Conservation (phyloP, 2,113 vertebrate genomes). For the Rhinoderma darwinii region DNA sequence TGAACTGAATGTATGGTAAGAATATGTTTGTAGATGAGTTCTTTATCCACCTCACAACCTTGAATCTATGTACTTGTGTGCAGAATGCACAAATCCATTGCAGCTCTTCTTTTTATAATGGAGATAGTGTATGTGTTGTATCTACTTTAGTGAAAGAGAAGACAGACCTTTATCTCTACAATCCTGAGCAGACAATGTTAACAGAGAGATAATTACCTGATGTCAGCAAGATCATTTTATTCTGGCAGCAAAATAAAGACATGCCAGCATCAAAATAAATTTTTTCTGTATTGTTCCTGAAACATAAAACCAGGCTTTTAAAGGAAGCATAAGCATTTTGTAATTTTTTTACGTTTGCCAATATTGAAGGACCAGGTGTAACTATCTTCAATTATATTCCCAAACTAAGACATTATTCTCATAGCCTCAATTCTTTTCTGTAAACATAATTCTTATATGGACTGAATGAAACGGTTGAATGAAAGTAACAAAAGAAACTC, state of each 20-base stretch:
- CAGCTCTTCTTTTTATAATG: not conserved
- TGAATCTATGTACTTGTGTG: not conserved
- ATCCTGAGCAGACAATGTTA: constrained; percentile 37
- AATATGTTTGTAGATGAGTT: not conserved
- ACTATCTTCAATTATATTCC: not conserved
- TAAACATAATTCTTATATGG: not conserved
- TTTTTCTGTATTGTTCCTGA: not conserved
- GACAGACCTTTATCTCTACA: constrained; percentile 7
- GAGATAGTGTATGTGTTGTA: not conserved
- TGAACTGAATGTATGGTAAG: no score
- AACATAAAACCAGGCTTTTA: not conserved
- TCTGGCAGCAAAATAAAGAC: constrained; percentile 27
- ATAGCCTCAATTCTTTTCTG: not conserved
- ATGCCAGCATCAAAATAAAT: constrained; percentile 14
- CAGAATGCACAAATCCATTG: not conserved
- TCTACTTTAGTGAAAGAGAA: constrained; percentile 2
- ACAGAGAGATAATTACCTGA: constrained; percentile 41
- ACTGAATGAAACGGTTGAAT: not conserved
- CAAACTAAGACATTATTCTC: not conserved
- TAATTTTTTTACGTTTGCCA: not conserved
- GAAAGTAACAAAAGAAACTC: not conserved
- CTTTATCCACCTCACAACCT: not conserved
- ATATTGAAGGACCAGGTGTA: not conserved
- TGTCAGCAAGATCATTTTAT: constrained; percentile 46
- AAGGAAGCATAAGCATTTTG: constrained; percentile 1